phyloP scores from a whole-genome alignment of 2,113 vertebrate genomes.

The Etheostoma spectabile region DNA sequence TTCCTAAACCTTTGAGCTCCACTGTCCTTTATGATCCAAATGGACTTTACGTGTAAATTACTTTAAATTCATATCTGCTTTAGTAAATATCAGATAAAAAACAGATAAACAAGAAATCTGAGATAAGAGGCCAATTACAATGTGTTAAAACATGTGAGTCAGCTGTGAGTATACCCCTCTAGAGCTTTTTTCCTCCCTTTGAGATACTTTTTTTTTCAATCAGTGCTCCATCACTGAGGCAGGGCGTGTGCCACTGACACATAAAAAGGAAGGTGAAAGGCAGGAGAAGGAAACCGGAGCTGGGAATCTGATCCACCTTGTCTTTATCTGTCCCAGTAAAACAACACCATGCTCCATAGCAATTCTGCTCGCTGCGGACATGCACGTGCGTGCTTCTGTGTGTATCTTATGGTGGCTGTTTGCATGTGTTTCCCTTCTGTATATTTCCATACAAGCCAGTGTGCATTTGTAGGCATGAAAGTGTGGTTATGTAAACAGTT shows the following conservation, averaged over 20 bases:
- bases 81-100: neutral
- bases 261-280: slow-evolving; percentile 81
- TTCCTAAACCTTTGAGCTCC: too few species aligned
- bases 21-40: too few species aligned
- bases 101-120: slow-evolving; percentile 4
- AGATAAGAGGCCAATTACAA: neutral
- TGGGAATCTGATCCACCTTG: slow-evolving; percentile 88
- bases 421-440: slow-evolving; percentile 6
- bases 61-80: neutral
- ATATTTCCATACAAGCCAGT: slow-evolving; percentile 33
- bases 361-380: slow-evolving; percentile 48
- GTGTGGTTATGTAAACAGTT: slow-evolving; percentile 38
- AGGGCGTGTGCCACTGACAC: slow-evolving; percentile 76
- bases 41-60: neutral
- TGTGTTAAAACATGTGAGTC: slow-evolving; percentile 42
- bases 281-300: slow-evolving; percentile 84
- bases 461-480: slow-evolving; percentile 40
- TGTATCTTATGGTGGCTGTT: neutral
- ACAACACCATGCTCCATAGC: slow-evolving; percentile 76
- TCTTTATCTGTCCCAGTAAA: slow-evolving; percentile 86
- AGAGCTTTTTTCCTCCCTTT: neutral
- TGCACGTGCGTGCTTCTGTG: slow-evolving; percentile 36
- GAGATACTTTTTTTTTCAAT: slow-evolving; percentile 57
- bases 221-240: slow-evolving; percentile 60
- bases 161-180: slow-evolving; percentile 36